These are phyloP conservation scores for Ambastaia sidthimunki DNA, from an alignment of 2,797 vertebrate genomes.

Conservation along the genomic window DNA sequence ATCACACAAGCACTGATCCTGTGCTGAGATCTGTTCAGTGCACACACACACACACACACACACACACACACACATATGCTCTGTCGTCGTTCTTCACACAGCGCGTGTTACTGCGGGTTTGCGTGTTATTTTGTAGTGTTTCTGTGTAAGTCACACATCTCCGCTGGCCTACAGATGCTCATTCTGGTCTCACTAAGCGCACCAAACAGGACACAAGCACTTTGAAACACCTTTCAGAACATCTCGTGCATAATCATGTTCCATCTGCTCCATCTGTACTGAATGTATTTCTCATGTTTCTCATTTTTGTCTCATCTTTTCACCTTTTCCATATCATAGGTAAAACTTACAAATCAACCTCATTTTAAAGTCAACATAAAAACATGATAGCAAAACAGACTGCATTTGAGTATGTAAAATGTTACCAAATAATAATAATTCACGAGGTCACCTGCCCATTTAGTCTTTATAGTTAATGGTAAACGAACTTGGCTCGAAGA, in stretches of 20 bases:
- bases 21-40: constrained; percentile 29
- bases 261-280: constrained; percentile 37
- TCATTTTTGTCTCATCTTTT: constrained; percentile 12
- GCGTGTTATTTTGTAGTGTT: constrained; percentile 43
- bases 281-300: not conserved
- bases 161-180: constrained; percentile 21
- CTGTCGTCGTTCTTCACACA: constrained; percentile 34
- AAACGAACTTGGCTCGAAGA: no score
- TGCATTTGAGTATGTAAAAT: not conserved
- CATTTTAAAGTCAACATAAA: not conserved
- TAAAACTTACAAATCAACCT: constrained; percentile 61
- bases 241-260: constrained; percentile 7
- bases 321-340: constrained; percentile 61
- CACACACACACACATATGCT: constrained; percentile 22
- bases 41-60: constrained; percentile 30
- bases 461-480: no score
- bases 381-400: not conserved
- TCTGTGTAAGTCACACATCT: constrained; percentile 49
- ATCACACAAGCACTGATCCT: constrained; percentile 43
- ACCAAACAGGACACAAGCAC: constrained; percentile 53
- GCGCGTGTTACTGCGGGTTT: constrained; percentile 22
- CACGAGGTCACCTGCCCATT: no score
- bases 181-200: constrained; percentile 16
- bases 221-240: constrained; percentile 26
- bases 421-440: not conserved